These are phyloP conservation scores for Aphelocoma coerulescens DNA, from an alignment of 2,113 vertebrate species.

Conservation along the genomic window DNA sequence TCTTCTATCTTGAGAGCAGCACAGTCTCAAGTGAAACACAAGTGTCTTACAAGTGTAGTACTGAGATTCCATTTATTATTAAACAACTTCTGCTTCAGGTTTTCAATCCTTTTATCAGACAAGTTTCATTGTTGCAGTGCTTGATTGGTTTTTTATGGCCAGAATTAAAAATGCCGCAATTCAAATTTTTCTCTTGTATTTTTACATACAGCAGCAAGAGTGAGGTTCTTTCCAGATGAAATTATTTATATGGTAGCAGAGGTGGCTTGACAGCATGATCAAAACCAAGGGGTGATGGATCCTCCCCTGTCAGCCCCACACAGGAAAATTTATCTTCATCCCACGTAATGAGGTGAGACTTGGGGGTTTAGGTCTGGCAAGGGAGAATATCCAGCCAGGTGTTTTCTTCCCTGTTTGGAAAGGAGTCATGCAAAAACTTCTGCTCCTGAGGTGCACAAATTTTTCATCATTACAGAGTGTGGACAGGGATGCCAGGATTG, in stretches of 20 bases:
- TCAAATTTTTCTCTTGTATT: background rate
- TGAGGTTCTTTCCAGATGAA: background rate
- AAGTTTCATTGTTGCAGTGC: background rate
- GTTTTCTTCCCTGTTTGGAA: background rate
- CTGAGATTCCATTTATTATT: slow-evolving; percentile 15
- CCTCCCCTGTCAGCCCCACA: background rate
- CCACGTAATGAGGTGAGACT: background rate
- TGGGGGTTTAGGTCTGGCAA: background rate
- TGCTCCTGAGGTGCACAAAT: background rate
- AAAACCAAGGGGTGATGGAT: background rate
- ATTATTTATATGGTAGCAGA: background rate
- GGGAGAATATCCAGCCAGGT: background rate
- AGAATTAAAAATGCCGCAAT: background rate
- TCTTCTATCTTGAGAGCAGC: background rate
- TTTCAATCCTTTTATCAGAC: background rate
- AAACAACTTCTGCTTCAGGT: background rate
- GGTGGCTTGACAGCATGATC: background rate
- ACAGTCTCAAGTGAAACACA: background rate
- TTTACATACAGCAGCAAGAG: background rate
- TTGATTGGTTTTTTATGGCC: background rate
- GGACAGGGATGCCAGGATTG: background rate
- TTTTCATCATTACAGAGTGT: background rate
- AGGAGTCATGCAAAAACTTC: background rate
- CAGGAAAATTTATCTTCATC: background rate
- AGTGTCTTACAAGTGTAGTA: background rate